A percentile compares a stretch with the other conserved stretches of the same genome.
phyloP scores from a whole-genome alignment of 1,140 invertebrate species.

The Dolichoris vasculosae region DNA sequence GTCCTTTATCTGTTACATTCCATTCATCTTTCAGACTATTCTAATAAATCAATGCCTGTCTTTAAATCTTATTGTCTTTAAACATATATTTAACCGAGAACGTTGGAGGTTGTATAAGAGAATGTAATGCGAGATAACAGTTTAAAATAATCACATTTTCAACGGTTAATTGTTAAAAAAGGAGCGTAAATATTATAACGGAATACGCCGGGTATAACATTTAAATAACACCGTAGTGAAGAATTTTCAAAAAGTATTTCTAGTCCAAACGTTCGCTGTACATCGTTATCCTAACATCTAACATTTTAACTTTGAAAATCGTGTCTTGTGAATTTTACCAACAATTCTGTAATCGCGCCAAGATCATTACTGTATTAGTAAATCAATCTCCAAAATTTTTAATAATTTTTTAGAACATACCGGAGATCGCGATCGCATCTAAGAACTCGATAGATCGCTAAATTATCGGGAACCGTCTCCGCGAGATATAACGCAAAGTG shows the following conservation, averaged over 20 bases:
- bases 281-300: not conserved
- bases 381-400: not conserved
- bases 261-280: not conserved
- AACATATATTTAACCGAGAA: not conserved
- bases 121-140: constrained; percentile 47
- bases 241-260: not conserved
- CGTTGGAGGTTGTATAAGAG: constrained; percentile 26
- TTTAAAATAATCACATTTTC: not conserved
- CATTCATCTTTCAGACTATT: not conserved
- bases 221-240: not conserved
- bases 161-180: not conserved
- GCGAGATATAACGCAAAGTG: constrained; percentile 21
- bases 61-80: not conserved
- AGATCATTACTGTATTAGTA: not conserved
- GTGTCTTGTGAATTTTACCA: not conserved
- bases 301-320: not conserved
- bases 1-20: not conserved
- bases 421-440: not conserved
- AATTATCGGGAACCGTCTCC: not conserved
- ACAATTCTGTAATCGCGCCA: not conserved
- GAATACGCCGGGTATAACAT: not conserved
- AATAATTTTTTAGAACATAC: not conserved
- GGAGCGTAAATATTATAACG: not conserved
- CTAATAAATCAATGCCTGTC: not conserved
- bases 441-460: constrained; percentile 6